Conservation (phyloP, 2,888 invertebrate species). For the Pammene fasciana region DNA sequence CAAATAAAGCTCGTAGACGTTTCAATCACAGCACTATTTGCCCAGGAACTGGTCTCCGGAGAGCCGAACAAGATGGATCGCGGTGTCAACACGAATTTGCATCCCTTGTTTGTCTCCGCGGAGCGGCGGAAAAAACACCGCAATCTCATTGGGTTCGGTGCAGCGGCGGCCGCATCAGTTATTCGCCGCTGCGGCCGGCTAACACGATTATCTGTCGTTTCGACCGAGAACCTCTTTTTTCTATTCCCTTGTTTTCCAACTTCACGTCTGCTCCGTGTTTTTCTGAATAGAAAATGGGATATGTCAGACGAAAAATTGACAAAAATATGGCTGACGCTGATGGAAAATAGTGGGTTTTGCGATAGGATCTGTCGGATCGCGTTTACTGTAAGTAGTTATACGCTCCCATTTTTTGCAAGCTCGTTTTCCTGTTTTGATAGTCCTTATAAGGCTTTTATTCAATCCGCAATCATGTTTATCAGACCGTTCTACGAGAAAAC, state of each 20-base stretch:
- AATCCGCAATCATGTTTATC: conserved; percentile 29
- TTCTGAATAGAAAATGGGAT: conserved; percentile 82
- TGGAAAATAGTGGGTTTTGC: conserved; percentile 79
- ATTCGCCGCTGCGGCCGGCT: conserved; percentile 78
- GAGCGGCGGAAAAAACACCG: conserved; percentile 78
- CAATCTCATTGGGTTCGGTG: conserved; percentile 80
- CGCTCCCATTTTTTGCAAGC: conserved; percentile 64
- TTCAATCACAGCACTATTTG: conserved; percentile 79
- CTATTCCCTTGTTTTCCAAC: conserved; percentile 82
- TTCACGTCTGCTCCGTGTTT: conserved; percentile 79
- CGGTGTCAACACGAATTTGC: conserved; percentile 83
- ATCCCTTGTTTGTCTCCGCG: conserved; percentile 81
- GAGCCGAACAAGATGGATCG: conserved; percentile 82
- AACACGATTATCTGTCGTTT: conserved; percentile 83
- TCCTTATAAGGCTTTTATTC: conserved; percentile 49
- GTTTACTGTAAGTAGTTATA: conserved; percentile 56
- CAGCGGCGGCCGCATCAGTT: conserved; percentile 75
- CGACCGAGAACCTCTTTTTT: conserved; percentile 79
- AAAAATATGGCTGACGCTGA: conserved; percentile 78
- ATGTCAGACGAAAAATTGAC: conserved; percentile 83
- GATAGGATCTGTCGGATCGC: conserved; percentile 75
- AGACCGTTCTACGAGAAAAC: conserved; percentile 17
- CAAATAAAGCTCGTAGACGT: conserved; percentile 68
- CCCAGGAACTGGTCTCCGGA: conserved; percentile 75
- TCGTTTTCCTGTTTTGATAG: conserved; percentile 69